Base-by-base conservation (phyloP, 37 sponge, comb jelly and placozoan genomes). In the Eunapius fragilis region DNA sequence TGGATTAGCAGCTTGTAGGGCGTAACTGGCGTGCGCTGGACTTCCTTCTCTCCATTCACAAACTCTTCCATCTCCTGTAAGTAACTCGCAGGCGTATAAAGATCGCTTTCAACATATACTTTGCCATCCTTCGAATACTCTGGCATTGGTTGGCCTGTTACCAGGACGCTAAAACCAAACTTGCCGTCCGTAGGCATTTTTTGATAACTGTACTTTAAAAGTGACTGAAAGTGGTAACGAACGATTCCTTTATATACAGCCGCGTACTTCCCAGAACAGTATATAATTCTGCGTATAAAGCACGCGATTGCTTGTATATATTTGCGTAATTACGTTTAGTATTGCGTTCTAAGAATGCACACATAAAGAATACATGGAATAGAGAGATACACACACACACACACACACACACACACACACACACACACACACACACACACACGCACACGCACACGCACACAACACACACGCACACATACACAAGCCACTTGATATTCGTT, bases 21-120 rank as follows among this genome's bases (percentile, higher is more conserved):
- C 4, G 91, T 91, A 6, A 91, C 91, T 23, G 91, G 91, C 72
- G 30, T 76, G 47, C 48, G 86, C 83, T 91, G 87, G 24, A 78
- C 31, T 68, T 91, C 91, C 69, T 48, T 77, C 79, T 91, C 91
- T 22, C 91, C 91, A 41, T 91, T 86, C 72, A 83, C 87, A 5
- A 78, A 25, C 78, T 91, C 82, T 48, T 77, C 72, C 26, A 76
- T 68, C 69, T 82, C 48, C 33, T 91, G 91, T 37, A 70, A 75
- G 87, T 86, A 91, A 79, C 91, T 91, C 73, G 76, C 86, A 25
- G 91, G 91, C 17, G 91, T 86, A 48, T 71, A 82, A 17, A 91
- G 81, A 69, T 86, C 86, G 73, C 91, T 91, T 47, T 91, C 91
- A 7, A 91, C 91, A 45, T 77, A 91, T 25, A 72, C 86, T 49